Evolutionary conservation across 2,797 vertebrate genomes (phyloP), one percentile per base, ranked within the genome.

Genomic region (Mareca penelope): DNA sequence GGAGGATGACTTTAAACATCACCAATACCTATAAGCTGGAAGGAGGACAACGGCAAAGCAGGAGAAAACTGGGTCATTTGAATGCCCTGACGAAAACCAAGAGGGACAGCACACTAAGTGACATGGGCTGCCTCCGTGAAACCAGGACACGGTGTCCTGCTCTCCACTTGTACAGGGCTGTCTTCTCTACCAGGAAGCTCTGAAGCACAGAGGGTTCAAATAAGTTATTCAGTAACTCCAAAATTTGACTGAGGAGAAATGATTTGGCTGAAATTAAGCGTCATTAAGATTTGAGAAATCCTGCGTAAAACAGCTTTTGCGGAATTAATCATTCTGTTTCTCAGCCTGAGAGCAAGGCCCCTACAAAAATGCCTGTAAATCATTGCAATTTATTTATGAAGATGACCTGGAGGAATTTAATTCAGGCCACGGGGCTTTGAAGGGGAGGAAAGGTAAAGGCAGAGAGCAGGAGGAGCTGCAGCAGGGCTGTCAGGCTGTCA

Each of bases 31-130:
- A 12, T 15, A 91, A 82, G 76, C 2, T 44, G 56, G 3, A 90
- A 52, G 33, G 35, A 85, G 15, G 57, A 63, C 65, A 89, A 89
- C 15, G 75, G 82, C 37, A 82, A 72, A 76, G 85, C 48, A 77
- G 42, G 65, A 69, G 60, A 17, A 94, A 96, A 95, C 15, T 89
- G 81, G 92, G 94, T 94, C 90, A 75, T 86, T 89, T 76, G 22
- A 86, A 89, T 89, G 79, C 73, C 90, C 92, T 88, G 85, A 94
- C 81, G 91, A 29, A 97, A 97, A 93, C 57, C 90, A 89, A 60
- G 5, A 72, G 78, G 81, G 93, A 95, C 94, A 88, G 86, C 0
- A 0, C 65, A 14, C 82, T 61, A 73, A 88, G 79, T 88, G 88
- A 78, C 95, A 80, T 0, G 75, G 85, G 61, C 85, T 89, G 89